These are phyloP conservation scores for Caenorhabditis brenneri DNA, from an alignment of 1,140 invertebrate genomes.

Conservation along the genomic window DNA sequence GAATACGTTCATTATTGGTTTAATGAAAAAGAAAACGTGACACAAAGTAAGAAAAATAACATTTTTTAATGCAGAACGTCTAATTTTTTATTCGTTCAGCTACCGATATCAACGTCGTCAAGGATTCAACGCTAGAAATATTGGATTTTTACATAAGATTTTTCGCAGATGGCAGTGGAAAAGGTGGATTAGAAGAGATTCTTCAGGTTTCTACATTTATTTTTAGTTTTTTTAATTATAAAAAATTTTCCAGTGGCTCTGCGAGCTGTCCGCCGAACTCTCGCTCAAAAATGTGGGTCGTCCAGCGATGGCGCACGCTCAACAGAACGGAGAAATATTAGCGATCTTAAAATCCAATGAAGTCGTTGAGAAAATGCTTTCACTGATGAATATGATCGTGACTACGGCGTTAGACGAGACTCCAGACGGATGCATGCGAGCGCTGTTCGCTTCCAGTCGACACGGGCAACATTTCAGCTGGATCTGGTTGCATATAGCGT, in stretches of 20 bases:
- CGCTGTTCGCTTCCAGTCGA: conserved; percentile 13
- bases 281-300: not conserved
- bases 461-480: conserved; percentile 44
- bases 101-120: not conserved
- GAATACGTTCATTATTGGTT: conserved; percentile 40
- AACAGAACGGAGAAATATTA: not conserved
- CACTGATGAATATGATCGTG: not conserved
- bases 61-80: not conserved
- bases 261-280: conserved; percentile 39
- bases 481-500: conserved; percentile 54
- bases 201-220: not conserved
- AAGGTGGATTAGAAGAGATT: not conserved
- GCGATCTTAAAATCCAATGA: not conserved
- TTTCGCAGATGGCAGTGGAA: not conserved
- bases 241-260: conserved; percentile 32
- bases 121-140: not conserved
- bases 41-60: not conserved
- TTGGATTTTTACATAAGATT: not conserved
- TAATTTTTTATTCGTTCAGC: not conserved
- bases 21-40: conserved; percentile 13
- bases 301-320: not conserved
- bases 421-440: conserved; percentile 28
- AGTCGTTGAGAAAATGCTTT: not conserved
- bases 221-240: not conserved
- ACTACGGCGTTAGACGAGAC: not conserved